phyloP scores from a whole-genome alignment of 1,140 invertebrate genomes.

The Drosophila tani region DNA sequence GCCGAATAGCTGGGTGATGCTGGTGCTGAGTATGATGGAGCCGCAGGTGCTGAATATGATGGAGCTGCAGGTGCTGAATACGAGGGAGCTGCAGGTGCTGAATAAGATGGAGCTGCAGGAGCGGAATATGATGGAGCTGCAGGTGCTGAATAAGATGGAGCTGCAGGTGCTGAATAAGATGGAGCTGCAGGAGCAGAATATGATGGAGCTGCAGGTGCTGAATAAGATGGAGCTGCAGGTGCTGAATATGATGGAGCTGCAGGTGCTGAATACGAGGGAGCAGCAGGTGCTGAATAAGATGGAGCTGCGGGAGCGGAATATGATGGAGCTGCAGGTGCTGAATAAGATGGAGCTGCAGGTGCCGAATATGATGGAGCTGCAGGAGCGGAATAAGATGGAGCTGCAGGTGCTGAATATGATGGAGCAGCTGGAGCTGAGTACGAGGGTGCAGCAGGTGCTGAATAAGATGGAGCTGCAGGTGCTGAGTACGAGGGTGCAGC shows the following conservation, averaged over 20 bases:
- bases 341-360: slow-evolving; percentile 10
- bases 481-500: slow-evolving; percentile 22
- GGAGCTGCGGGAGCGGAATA: slow-evolving; percentile 34
- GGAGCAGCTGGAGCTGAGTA: slow-evolving; percentile 27
- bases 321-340: slow-evolving; percentile 14
- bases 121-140: slow-evolving; percentile 25
- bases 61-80: slow-evolving; percentile 29
- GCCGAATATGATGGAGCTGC: slow-evolving; percentile 34
- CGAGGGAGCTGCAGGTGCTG: slow-evolving; percentile 19
- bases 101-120: slow-evolving; percentile 16
- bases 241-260: slow-evolving; percentile 15
- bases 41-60: slow-evolving; percentile 12
- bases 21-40: slow-evolving; percentile 21
- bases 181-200: slow-evolving; percentile 33
- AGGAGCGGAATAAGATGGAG: slow-evolving; percentile 30
- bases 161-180: slow-evolving; percentile 25
- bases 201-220: slow-evolving; percentile 7
- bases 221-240: slow-evolving; percentile 18
- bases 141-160: slow-evolving; percentile 30
- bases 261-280: slow-evolving; percentile 27
- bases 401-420: slow-evolving; percentile 34
- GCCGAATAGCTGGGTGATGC: slow-evolving; percentile 17
- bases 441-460: slow-evolving; percentile 26
- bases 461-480: slow-evolving; percentile 21
- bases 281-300: slow-evolving; percentile 27